These are phyloP conservation scores for Sminthurides bifidus DNA, from an alignment of 1,140 invertebrate genomes.

Conservation along the genomic window DNA sequence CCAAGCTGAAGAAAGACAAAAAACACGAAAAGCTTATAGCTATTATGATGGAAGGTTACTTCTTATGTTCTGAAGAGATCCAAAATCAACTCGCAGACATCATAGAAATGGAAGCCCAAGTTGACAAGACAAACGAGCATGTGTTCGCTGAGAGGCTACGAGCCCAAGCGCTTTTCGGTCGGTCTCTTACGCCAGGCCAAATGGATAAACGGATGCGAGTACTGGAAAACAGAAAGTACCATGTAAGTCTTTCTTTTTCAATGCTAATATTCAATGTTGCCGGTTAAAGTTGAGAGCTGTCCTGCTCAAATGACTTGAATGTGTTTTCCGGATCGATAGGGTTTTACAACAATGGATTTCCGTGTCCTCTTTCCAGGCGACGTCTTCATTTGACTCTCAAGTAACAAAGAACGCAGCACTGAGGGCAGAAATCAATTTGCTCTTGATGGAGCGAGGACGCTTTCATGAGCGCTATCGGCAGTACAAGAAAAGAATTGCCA, in stretches of 20 bases:
- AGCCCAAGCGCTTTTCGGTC: slow-evolving; percentile 24
- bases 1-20: slow-evolving; percentile 13
- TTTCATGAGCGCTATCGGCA: slow-evolving; percentile 11
- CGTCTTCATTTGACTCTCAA: slow-evolving; percentile 19
- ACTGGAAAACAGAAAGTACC: slow-evolving; percentile 26
- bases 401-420: slow-evolving; percentile 15
- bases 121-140: slow-evolving; percentile 21
- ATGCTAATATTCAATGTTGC: not conserved
- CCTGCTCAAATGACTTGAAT: no score
- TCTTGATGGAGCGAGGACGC: slow-evolving; percentile 19
- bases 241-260: slow-evolving; percentile 13
- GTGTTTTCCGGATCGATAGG: no score
- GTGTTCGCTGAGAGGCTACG: slow-evolving; percentile 24
- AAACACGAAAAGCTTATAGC: slow-evolving; percentile 9
- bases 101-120: slow-evolving; percentile 27
- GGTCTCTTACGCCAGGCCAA: slow-evolving; percentile 15
- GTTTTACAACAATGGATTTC: not conserved
- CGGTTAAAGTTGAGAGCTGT: not conserved
- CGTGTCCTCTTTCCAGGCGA: slow-evolving; percentile 5
- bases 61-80: slow-evolving; percentile 12
- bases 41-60: slow-evolving; percentile 10
- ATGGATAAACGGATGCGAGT: slow-evolving; percentile 10
- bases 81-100: slow-evolving; percentile 8
- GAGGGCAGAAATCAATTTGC: slow-evolving; percentile 21
- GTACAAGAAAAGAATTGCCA: slow-evolving; percentile 12